Conservation (phyloP, 1,140 invertebrate species). For the Leptinotarsa undecemlineata region DNA sequence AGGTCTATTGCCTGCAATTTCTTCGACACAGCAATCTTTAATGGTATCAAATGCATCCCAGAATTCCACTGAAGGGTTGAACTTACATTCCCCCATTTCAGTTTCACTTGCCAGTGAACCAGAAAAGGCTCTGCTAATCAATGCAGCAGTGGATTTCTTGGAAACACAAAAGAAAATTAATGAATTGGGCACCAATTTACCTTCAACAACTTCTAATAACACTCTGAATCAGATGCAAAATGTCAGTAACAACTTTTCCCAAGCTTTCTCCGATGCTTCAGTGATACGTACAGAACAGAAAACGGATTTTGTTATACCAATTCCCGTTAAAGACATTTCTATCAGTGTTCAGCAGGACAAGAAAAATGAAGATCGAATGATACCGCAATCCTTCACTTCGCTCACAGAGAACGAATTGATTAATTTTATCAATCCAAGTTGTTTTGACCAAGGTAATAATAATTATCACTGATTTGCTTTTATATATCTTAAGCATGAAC, state of each 20-base stretch:
- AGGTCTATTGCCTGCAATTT: conserved; percentile 32
- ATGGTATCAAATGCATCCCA: conserved; percentile 46
- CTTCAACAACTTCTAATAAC: conserved; percentile 21
- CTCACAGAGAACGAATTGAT: conserved; percentile 84
- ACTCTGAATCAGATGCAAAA: conserved; percentile 36
- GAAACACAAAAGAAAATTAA: conserved; percentile 52
- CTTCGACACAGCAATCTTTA: conserved; percentile 28
- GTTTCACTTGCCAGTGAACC: conserved; percentile 62
- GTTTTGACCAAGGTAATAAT: conserved; percentile 75
- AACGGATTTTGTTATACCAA: conserved; percentile 39
- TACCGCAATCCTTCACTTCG: conserved; percentile 73
- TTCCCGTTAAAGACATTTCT: conserved; percentile 44
- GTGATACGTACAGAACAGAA: conserved; percentile 30
- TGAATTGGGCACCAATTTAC: conserved; percentile 34
- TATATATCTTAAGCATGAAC: neutral
- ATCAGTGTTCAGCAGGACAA: conserved; percentile 33
- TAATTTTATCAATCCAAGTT: conserved; percentile 83
- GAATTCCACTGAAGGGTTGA: conserved; percentile 52
- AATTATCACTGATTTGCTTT: conserved; percentile 33
- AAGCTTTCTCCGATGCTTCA: conserved; percentile 24
- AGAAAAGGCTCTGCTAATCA: conserved; percentile 68
- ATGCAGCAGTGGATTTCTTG: conserved; percentile 65
- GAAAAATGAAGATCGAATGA: conserved; percentile 57
- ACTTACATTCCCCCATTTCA: conserved; percentile 29
- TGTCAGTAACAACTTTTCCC: conserved; percentile 41